These are phyloP conservation scores for Sinotaia quadrata DNA, from an alignment of 2,888 invertebrate species.

Conservation along the genomic window DNA sequence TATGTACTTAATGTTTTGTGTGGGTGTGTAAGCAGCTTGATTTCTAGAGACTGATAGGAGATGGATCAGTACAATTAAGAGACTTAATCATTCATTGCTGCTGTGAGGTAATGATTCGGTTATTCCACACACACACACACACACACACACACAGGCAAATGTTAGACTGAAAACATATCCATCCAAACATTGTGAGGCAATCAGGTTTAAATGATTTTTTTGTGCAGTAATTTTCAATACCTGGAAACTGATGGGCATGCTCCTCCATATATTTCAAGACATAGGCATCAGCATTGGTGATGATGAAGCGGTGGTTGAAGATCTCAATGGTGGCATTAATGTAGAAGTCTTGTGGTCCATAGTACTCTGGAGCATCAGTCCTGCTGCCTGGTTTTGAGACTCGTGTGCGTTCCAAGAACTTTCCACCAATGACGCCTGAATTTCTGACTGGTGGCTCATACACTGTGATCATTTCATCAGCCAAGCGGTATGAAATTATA, in stretches of 20 bases:
- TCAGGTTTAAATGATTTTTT: too few relatives aligned
- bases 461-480: constrained; percentile 83
- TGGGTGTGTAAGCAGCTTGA: too few relatives aligned
- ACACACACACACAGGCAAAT: too few relatives aligned
- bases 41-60: too few relatives aligned
- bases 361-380: constrained; percentile 82
- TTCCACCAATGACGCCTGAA: constrained; percentile 82
- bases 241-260: constrained; percentile 69
- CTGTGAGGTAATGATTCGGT: too few relatives aligned
- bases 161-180: too few relatives aligned
- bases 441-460: constrained; percentile 77
- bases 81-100: too few relatives aligned
- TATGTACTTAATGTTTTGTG: too few relatives aligned
- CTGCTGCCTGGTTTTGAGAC: constrained; percentile 79
- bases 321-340: constrained; percentile 83
- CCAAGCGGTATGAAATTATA: constrained; percentile 82
- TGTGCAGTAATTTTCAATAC: too few relatives aligned
- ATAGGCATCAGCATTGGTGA: constrained; percentile 88
- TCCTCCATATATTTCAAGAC: constrained; percentile 80
- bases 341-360: constrained; percentile 84
- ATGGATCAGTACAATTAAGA: too few relatives aligned
- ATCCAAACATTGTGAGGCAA: too few relatives aligned
- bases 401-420: constrained; percentile 80
- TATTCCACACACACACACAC: too few relatives aligned
- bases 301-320: constrained; percentile 83